These are phyloP conservation scores for Myotis brandtii DNA, from an alignment of 2,113 vertebrate genomes.

Conservation along the genomic window DNA sequence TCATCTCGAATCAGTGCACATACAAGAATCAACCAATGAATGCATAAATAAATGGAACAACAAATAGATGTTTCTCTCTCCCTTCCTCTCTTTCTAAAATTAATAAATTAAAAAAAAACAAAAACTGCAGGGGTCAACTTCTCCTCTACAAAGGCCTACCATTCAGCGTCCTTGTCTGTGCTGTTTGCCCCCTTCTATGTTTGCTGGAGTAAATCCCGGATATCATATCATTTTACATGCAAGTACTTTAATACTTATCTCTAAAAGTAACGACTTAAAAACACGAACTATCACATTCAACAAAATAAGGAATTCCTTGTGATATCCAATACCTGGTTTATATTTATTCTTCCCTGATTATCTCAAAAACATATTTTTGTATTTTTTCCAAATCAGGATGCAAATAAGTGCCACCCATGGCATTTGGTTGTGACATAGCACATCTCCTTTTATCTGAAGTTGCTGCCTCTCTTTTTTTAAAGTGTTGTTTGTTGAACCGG, in stretches of 20 bases:
- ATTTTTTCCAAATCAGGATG: background rate
- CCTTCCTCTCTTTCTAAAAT: background rate
- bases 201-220: background rate
- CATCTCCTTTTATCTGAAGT: background rate
- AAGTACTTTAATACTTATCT: background rate
- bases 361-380: background rate
- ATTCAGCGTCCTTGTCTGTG: background rate
- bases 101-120: background rate
- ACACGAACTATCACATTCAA: background rate
- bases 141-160: background rate
- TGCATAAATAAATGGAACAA: background rate
- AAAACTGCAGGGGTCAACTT: background rate
- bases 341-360: background rate
- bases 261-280: conserved; percentile 30
- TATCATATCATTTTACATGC: background rate
- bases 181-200: background rate
- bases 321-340: background rate
- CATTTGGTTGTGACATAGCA: background rate
- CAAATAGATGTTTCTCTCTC: background rate
- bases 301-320: conserved; percentile 28
- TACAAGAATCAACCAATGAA: background rate
- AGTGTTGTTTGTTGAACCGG: background rate
- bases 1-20: background rate
- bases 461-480: background rate
- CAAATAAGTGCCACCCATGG: background rate